A percentile compares a stretch with the other conserved stretches of the same genome.
Evolutionary conservation across 2,113 vertebrate genomes (phyloP).

Genomic region (Dissostichus mawsoni): DNA sequence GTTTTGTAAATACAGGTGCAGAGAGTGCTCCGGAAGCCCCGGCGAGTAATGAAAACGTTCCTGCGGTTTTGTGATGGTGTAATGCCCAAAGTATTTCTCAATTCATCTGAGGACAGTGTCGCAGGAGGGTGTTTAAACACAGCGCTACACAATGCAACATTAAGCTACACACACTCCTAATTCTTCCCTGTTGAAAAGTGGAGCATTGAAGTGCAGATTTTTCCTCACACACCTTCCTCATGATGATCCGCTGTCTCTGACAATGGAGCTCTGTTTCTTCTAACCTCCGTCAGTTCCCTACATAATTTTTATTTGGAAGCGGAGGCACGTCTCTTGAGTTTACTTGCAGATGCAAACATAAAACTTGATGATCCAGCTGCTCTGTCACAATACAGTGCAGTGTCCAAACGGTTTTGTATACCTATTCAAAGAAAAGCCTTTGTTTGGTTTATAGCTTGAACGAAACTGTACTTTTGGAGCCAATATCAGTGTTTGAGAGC

Average conservation of each 20-base stretch:
- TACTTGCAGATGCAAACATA: conserved; percentile 4
- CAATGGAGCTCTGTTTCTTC: conserved; percentile 41
- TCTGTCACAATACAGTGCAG: background rate
- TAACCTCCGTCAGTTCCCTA: conserved; percentile 6
- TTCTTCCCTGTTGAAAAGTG: conserved; percentile 37
- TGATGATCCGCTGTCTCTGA: conserved; percentile 38
- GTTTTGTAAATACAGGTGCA: conserved; percentile 84
- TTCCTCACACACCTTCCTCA: conserved; percentile 35
- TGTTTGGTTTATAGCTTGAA: background rate
- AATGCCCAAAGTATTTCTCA: conserved; percentile 74
- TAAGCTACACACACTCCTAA: background rate
- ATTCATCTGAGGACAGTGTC: conserved; percentile 57
- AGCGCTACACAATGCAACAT: background rate
- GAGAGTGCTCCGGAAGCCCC: conserved; percentile 70
- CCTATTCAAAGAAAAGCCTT: background rate
- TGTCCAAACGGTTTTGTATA: background rate
- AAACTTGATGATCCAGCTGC: background rate
- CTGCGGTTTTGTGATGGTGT: conserved; percentile 58
- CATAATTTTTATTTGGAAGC: conserved; percentile 4
- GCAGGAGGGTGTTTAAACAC: background rate
- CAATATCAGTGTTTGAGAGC: background rate
- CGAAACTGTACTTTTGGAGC: background rate
- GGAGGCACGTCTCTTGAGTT: background rate
- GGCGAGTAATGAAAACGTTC: conserved; percentile 71
- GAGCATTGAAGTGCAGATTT: conserved; percentile 31